phyloP scores from a whole-genome alignment of 2,113 vertebrate species.

The Circaetus gallicus region DNA sequence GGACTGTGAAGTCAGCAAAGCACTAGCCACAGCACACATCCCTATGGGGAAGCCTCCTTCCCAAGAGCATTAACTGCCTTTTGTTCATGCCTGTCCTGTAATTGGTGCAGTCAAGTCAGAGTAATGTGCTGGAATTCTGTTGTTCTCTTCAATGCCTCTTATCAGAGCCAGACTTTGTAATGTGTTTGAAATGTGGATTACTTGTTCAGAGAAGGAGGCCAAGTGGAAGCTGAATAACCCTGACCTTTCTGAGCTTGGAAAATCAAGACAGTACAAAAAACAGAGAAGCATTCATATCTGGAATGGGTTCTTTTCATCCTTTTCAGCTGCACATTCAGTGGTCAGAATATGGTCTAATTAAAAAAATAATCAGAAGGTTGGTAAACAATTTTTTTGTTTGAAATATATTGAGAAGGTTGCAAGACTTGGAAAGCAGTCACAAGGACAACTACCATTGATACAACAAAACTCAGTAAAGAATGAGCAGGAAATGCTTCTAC shows the following conservation, averaged over 20 bases:
- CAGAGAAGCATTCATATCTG: background rate
- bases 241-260: conserved; percentile 19
- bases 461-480: background rate
- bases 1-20: background rate
- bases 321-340: background rate
- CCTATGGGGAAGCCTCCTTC: conserved; percentile 27
- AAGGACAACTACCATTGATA: background rate
- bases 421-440: background rate
- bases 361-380: background rate
- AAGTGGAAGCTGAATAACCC: conserved; percentile 55
- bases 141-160: conserved; percentile 34
- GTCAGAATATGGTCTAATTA: background rate
- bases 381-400: background rate
- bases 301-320: background rate
- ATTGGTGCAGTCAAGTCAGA: conserved; percentile 46
- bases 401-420: background rate
- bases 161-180: conserved; percentile 49
- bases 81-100: conserved; percentile 38
- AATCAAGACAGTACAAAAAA: background rate
- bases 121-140: conserved; percentile 29
- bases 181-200: conserved; percentile 52
- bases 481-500: background rate
- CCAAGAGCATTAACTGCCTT: conserved; percentile 29
- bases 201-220: conserved; percentile 39
- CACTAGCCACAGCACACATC: background rate